Evolutionary conservation across 2,797 vertebrate species (phyloP).

Genomic region (Schizopygopsis pylzovi): DNA sequence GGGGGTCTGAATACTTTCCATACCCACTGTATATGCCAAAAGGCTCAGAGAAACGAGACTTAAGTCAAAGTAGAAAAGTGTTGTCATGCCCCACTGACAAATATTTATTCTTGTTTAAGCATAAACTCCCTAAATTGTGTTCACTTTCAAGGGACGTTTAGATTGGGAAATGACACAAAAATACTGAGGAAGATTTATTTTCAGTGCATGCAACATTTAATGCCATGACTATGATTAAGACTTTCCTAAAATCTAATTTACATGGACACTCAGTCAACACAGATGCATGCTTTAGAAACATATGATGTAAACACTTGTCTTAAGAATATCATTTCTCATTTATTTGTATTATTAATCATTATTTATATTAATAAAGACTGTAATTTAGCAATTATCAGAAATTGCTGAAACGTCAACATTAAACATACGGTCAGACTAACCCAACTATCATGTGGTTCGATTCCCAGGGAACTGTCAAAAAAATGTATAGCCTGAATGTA

Average conservation of each 20-base stretch:
- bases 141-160: neutral
- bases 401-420: neutral
- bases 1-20: too few relatives aligned
- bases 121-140: neutral
- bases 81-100: neutral
- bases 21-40: too few relatives aligned
- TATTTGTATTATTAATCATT: neutral
- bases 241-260: neutral
- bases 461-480: too few relatives aligned
- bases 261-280: neutral
- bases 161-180: neutral
- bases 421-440: neutral
- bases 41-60: neutral
- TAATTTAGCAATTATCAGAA: too few relatives aligned
- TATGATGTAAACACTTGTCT: neutral
- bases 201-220: neutral
- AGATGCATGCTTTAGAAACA: neutral
- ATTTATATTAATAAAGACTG: neutral
- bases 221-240: neutral
- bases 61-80: neutral
- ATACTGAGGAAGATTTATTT: neutral
- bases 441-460: neutral
- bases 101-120: neutral
- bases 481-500: too few relatives aligned
- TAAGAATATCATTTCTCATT: neutral